Base-by-base conservation (phyloP, 2,113 vertebrate species). In the Tetrao urogallus region DNA sequence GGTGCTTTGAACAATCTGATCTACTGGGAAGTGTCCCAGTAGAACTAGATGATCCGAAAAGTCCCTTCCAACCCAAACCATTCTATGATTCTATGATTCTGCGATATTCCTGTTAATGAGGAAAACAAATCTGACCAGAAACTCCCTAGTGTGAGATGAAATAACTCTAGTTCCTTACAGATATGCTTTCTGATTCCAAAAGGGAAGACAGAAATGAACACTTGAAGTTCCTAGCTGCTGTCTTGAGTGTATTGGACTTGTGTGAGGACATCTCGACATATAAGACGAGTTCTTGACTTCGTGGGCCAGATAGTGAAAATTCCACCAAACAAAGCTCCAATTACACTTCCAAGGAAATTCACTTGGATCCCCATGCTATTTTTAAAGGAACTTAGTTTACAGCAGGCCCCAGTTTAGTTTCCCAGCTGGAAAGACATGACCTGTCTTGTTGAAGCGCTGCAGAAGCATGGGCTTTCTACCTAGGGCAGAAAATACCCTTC, bases 311-410 rank as follows among this genome's bases (percentile, higher is more conserved):
- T 45, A 82, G 92, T 45, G 30, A 91, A 82, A 70, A 95, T 57
- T 65, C 74, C 63, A 73, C 80, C 89, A 70, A 80, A 79, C 8
- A 57, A 43, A 36, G 42, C 16, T 94, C n/a, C 36, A 58, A 50
- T 74, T 93, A 80, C 67, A 70, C 45, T 77, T 80, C 60, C 27
- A 83, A 86, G 45, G 72, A 88, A 95, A 86, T 13, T 17, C 45
- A 89, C 63, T 15, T 87, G 58, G 82, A 95, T 91, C 66, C 70
- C 67, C 16, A 8, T 71, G 65, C 50, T 92, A 56, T 86, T 90
- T 92, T 95, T 83, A 89, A 92, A 89, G 75, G 45, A 71, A 77
- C 64, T 70, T 8, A 48, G 8, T 91, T 89, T 60, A 71, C 60
- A 82, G 43, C 78, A 66, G 82, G 89, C 87, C 92, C 75, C 84